Conservation (phyloP, 2,113 vertebrate genomes). For the Drymodes brunneopygia region DNA sequence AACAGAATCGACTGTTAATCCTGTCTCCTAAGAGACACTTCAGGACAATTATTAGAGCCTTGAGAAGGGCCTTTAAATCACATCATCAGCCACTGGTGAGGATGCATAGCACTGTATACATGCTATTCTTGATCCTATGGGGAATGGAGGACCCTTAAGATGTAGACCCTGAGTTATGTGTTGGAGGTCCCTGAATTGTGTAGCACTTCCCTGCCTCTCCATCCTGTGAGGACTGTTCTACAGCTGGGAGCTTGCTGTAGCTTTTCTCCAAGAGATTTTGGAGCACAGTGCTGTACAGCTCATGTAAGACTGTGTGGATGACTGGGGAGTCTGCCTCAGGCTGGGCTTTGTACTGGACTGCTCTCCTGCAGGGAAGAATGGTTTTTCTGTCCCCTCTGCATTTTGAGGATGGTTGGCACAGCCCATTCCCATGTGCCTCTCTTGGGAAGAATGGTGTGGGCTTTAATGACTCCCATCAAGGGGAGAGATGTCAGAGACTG, state of each 20-base stretch:
- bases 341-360: neutral
- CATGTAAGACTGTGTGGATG: neutral
- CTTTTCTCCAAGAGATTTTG: neutral
- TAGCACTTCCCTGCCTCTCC: neutral
- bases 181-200: neutral
- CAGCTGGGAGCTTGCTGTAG: neutral
- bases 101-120: neutral
- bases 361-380: neutral
- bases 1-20: neutral
- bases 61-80: neutral
- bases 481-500: neutral
- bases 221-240: neutral
- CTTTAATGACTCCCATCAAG: neutral
- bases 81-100: neutral
- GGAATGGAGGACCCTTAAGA: neutral
- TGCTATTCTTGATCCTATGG: neutral
- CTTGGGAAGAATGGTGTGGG: neutral
- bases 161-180: neutral
- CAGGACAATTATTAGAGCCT: neutral
- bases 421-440: neutral
- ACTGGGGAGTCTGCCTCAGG: neutral
- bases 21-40: neutral
- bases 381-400: neutral
- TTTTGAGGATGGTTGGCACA: neutral
- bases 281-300: neutral